Evolutionary conservation across 2,888 invertebrate species (phyloP), one percentile per base, ranked within the genome.

Genomic region (Drosophila conformis): DNA sequence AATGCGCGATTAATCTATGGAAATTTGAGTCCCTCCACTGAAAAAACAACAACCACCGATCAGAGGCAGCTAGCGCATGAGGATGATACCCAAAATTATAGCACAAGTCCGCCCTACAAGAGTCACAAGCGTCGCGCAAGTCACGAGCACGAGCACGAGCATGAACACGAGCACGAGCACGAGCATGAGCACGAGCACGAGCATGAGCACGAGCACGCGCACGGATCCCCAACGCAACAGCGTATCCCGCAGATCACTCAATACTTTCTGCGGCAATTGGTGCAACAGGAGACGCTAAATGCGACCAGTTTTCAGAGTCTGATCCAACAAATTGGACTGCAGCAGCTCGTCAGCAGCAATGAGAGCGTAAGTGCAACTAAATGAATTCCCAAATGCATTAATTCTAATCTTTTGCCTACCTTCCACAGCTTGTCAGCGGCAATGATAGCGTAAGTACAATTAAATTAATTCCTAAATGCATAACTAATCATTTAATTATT

Each of bases 261-360:
- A 48, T 94, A 94, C 59, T 96, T 95, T 89, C 93, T 96, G 58
- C 94, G 94, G 71, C 95, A 95, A 91, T 94, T 97, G 64, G 96
- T 97, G 91, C 93, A 94, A n/a, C 93, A 78, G 38, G 56, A 68
- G 29, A 21, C 51, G 11, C 95, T 96, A 93, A 94, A 94, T 86
- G 80, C 94, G 76, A 94, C 94, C 6, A 96, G 95, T n/a, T 96
- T 97, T 83, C 95, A 96, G 76, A 94, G 93, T 61, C 94, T 97
- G 93, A 93, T 97, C 13, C 93, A 94, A 59, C 95, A 94, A 51
- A 87, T 96, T 76, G 94, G 95, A 25, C 92, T 96, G 5, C 92
- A 94, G 63, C 94, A 94, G 69, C 91, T 95, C 74, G 91, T 95
- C 29, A 76, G 59, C 49, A 76, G 70, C 59, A 90, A 79, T 65